Conservation (phyloP, 1,140 invertebrate species). For the Hermetia illucens region DNA sequence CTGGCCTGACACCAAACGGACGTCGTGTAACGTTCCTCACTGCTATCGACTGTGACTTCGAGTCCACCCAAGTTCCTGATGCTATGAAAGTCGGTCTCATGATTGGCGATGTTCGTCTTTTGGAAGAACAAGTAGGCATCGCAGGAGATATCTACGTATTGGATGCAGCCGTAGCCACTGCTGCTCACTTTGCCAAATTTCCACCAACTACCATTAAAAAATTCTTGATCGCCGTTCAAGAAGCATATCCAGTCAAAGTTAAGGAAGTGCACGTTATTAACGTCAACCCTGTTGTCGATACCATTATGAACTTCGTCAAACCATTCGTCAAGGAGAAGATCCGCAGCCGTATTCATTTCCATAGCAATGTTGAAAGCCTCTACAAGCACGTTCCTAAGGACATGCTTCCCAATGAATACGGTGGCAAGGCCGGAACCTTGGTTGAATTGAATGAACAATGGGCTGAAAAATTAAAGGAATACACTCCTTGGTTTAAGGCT, state of each 20-base stretch:
- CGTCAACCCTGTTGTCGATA: constrained; percentile 63
- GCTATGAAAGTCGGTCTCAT: constrained; percentile 65
- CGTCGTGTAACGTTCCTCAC: constrained; percentile 58
- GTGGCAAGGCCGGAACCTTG: constrained; percentile 54
- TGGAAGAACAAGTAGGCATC: constrained; percentile 57
- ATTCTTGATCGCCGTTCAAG: constrained; percentile 66
- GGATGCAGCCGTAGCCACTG: constrained; percentile 57
- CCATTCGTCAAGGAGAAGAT: constrained; percentile 78
- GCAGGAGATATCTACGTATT: constrained; percentile 69
- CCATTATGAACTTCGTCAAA: constrained; percentile 68
- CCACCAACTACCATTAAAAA: constrained; percentile 62
- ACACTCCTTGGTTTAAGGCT: constrained; percentile 57
- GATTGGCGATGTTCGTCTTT: constrained; percentile 65
- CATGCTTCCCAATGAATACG: constrained; percentile 65
- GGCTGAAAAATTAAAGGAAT: constrained; percentile 55
- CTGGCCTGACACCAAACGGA: constrained; percentile 61
- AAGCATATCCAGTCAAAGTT: constrained; percentile 72
- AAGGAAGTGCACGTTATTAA: constrained; percentile 78
- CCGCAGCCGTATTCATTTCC: constrained; percentile 62
- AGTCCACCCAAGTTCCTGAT: constrained; percentile 44
- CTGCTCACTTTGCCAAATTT: constrained; percentile 59
- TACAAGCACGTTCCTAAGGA: constrained; percentile 63
- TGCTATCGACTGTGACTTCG: constrained; percentile 41
- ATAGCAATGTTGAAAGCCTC: constrained; percentile 53
- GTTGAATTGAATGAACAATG: constrained; percentile 56